Evolutionary conservation across 2,888 invertebrate genomes (phyloP).

Genomic region (Yponomeuta evonymella): DNA sequence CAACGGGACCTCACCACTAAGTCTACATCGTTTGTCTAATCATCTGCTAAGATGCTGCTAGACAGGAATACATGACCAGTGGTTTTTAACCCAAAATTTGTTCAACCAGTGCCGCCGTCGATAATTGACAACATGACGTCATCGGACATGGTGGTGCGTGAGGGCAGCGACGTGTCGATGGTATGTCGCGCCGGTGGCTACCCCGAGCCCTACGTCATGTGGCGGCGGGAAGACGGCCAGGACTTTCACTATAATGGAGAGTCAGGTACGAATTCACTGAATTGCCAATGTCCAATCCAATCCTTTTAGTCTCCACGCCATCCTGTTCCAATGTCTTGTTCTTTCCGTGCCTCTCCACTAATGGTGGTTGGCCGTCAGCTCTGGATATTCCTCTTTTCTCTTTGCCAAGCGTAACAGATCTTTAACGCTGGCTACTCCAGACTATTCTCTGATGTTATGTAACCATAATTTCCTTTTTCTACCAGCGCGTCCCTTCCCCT

Average conservation of each 20-base stretch:
- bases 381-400: background rate
- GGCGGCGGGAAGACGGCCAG: constrained; percentile 92
- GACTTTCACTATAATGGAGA: constrained; percentile 92
- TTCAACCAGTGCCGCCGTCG: constrained; percentile 88
- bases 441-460: no score
- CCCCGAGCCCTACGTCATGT: constrained; percentile 94
- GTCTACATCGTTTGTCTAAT: no score
- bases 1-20: no score
- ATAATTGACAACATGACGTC: constrained; percentile 94
- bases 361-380: background rate
- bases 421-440: no score
- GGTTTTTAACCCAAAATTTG: constrained; percentile 3
- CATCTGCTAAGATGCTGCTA: no score
- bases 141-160: constrained; percentile 93
- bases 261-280: constrained; percentile 76
- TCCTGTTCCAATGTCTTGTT: no score
- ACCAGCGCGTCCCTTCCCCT: no score
- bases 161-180: constrained; percentile 90
- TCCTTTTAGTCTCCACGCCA: no score
- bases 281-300: background rate
- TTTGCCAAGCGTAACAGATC: no score
- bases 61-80: background rate
- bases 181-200: constrained; percentile 92
- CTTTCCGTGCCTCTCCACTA: no score
- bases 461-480: no score